Conservation (phyloP, 1,140 invertebrate species). For the Drosophila miranda region DNA sequence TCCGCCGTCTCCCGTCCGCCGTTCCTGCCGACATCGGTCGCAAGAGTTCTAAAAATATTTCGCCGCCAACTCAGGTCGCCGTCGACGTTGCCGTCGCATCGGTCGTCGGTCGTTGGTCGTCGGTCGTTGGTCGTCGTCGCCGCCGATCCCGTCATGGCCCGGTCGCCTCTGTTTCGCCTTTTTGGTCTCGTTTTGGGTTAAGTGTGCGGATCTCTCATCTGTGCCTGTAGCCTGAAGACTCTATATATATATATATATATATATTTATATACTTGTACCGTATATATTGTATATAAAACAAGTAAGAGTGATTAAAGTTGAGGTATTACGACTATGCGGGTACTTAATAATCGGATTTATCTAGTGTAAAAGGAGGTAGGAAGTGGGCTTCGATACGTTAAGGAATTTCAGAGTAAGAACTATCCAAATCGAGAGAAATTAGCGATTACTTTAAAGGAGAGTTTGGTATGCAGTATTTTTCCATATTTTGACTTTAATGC, state of each 20-base stretch:
- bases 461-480: no score
- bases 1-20: conserved; percentile 2
- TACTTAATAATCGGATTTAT: no score
- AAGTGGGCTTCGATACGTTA: not conserved
- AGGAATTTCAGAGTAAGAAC: not conserved
- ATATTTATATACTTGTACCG: conserved; percentile 26
- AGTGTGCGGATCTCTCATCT: conserved; percentile 68
- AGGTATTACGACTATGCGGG: no score
- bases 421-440: no score
- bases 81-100: conserved; percentile 46
- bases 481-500: no score
- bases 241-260: conserved; percentile 27
- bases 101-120: conserved; percentile 59
- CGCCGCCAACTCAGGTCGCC: conserved; percentile 68
- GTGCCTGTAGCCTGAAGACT: conserved; percentile 40
- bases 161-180: conserved; percentile 64
- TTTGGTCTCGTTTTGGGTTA: conserved; percentile 77
- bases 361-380: no score
- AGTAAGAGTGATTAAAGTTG: no score
- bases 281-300: conserved; percentile 24
- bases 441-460: no score
- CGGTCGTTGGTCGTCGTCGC: conserved; percentile 64
- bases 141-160: conserved; percentile 58
- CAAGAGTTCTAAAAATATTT: conserved; percentile 77
- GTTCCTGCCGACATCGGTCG: conserved; percentile 31